Conservation (phyloP, 2,797 vertebrate genomes). For the Numenius phaeopus region DNA sequence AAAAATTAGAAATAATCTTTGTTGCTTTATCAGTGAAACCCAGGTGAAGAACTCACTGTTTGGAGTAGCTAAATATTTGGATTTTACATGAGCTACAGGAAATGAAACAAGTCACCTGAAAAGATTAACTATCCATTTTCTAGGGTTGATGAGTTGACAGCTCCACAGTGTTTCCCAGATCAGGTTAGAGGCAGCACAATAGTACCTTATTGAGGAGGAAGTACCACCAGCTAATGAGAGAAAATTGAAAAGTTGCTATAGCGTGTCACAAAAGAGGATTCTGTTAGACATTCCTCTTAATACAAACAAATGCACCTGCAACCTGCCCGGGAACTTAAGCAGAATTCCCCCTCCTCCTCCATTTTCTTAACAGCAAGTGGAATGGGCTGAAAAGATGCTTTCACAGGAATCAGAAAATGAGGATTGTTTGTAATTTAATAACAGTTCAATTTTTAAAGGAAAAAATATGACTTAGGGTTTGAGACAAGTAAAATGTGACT, state of each 20-base stretch:
- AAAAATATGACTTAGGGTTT: neutral
- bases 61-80: slow-evolving; percentile 69
- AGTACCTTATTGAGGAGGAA: slow-evolving; percentile 65
- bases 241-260: slow-evolving; percentile 68
- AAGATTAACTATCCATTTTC: slow-evolving; percentile 73
- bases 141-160: slow-evolving; percentile 69
- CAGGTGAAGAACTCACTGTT: slow-evolving; percentile 54
- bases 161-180: slow-evolving; percentile 56
- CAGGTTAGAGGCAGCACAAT: slow-evolving; percentile 67
- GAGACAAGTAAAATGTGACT: neutral
- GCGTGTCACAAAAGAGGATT: slow-evolving; percentile 68
- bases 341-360: neutral
- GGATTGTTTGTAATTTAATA: neutral
- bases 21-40: slow-evolving; percentile 51
- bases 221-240: slow-evolving; percentile 58
- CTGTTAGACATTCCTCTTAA: slow-evolving; percentile 54
- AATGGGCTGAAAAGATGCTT: neutral
- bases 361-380: neutral
- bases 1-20: slow-evolving; percentile 6
- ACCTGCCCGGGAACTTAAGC: neutral
- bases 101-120: slow-evolving; percentile 70
- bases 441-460: neutral
- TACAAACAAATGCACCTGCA: slow-evolving; percentile 72
- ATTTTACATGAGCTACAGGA: slow-evolving; percentile 67
- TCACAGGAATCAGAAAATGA: neutral